Evolutionary conservation across 2,888 invertebrate genomes (phyloP).

Genomic region (Amphipyra tragopoginis): DNA sequence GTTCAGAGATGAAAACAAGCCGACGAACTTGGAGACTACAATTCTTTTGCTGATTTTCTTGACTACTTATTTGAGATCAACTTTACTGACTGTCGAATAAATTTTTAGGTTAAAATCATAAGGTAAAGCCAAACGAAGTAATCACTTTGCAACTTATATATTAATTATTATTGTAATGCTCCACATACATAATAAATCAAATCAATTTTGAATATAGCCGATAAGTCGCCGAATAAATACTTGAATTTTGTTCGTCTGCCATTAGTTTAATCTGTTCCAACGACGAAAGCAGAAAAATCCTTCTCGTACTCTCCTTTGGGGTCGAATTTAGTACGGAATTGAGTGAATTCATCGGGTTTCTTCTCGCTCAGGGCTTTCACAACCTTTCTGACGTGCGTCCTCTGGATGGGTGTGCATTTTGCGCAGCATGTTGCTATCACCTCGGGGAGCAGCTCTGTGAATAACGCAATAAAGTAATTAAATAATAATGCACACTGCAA

Average conservation of each 20-base stretch:
- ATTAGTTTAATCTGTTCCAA: constrained; percentile 62
- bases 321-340: constrained; percentile 76
- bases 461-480: neutral
- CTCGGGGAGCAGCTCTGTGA: constrained; percentile 79
- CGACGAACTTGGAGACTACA: neutral
- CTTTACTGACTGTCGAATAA: no score
- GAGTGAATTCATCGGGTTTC: constrained; percentile 70
- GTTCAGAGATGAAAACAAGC: neutral
- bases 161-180: constrained; percentile 63
- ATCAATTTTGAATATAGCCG: constrained; percentile 7
- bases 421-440: constrained; percentile 78
- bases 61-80: no score
- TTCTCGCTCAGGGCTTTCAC: constrained; percentile 75
- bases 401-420: constrained; percentile 78
- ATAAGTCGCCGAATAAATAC: neutral
- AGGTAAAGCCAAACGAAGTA: neutral
- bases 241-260: neutral
- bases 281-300: constrained; percentile 72
- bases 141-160: constrained; percentile 43
- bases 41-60: no score
- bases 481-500: no score
- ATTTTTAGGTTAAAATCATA: no score
- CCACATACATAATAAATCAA: constrained; percentile 62
- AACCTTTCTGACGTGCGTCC: constrained; percentile 70
- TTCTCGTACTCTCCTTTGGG: constrained; percentile 77